Evolutionary conservation across 2,113 vertebrate genomes (phyloP).

Genomic region (Machaerirhynchus nigripectus): DNA sequence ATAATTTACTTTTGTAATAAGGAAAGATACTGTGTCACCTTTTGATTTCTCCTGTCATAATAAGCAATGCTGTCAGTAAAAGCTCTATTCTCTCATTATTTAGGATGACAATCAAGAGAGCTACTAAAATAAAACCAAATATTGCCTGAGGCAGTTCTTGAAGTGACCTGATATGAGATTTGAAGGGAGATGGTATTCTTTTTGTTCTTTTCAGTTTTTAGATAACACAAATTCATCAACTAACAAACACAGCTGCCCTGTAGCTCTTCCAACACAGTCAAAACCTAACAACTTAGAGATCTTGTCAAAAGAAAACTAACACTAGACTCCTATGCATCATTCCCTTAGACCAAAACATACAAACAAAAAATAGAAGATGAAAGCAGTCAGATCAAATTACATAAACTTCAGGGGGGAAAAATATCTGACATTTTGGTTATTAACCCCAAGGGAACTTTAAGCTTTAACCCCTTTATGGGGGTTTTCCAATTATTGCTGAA

Average conservation of each 20-base stretch:
- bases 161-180: not conserved
- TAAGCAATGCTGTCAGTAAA: not conserved
- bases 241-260: not conserved
- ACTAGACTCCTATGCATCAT: not conserved
- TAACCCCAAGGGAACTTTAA: not conserved
- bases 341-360: not conserved
- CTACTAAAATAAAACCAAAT: not conserved
- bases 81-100: not conserved
- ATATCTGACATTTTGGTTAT: not conserved
- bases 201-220: not conserved
- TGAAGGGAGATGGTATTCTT: not conserved
- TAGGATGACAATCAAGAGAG: not conserved
- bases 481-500: not conserved
- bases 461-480: not conserved
- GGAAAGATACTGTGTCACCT: not conserved
- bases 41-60: not conserved
- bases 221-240: not conserved
- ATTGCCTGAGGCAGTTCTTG: not conserved
- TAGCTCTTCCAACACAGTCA: not conserved
- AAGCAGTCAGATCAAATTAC: not conserved
- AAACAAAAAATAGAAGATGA: not conserved
- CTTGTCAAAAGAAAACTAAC: not conserved
- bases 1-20: not conserved
- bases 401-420: not conserved
- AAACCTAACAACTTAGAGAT: not conserved